Conservation (phyloP, 2,113 vertebrate species). For the Chionomys nivalis region DNA sequence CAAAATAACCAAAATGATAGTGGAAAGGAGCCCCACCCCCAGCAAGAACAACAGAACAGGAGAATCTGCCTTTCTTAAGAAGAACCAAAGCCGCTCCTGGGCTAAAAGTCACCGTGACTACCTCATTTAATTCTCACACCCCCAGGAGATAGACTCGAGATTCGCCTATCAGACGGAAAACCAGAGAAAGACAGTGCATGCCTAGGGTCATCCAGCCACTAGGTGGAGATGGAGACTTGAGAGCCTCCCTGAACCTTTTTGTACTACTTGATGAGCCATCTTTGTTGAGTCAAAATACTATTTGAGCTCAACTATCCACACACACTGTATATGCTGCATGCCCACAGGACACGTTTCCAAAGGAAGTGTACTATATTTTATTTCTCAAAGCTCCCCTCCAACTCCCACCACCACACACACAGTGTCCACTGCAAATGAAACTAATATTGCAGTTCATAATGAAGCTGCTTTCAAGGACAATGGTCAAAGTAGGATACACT, state of each 20-base stretch:
- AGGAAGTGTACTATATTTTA: neutral
- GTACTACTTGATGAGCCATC: neutral
- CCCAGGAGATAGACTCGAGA: neutral
- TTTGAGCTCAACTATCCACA: slow-evolving; percentile 10
- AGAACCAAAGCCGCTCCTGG: neutral
- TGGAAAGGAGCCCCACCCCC: neutral
- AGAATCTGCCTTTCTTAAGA: neutral
- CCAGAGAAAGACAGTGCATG: neutral
- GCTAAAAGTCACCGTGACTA: neutral
- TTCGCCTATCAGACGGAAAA: neutral
- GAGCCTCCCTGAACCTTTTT: neutral
- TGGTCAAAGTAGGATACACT: slow-evolving; percentile 49
- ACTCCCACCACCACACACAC: neutral
- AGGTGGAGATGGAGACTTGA: neutral
- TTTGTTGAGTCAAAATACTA: neutral
- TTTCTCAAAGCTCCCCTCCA: neutral
- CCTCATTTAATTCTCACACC: neutral
- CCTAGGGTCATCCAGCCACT: neutral
- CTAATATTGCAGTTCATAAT: slow-evolving; percentile 56
- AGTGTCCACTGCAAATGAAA: slow-evolving; percentile 48
- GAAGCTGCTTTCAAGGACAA: slow-evolving; percentile 27
- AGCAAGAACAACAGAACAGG: neutral
- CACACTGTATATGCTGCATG: neutral
- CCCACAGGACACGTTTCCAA: slow-evolving; percentile 1
- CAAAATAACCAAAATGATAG: neutral